phyloP scores from a whole-genome alignment of 1,140 invertebrate species.

The Drosophila serrata region DNA sequence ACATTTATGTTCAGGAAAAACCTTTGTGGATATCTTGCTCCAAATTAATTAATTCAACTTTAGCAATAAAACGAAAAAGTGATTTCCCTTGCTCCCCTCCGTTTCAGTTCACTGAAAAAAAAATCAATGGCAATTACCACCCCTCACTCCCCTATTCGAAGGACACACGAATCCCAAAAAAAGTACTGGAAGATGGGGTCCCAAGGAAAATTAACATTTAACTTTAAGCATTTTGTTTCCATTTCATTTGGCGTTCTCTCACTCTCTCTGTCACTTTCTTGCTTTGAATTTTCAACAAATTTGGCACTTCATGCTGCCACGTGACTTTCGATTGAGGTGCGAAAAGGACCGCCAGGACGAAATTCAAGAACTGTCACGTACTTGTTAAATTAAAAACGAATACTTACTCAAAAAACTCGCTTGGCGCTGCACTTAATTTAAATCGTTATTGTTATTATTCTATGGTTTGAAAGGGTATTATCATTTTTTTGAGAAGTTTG shows the following conservation, averaged over 20 bases:
- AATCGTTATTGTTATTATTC: slow-evolving; percentile 81
- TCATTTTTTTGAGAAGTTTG: background rate
- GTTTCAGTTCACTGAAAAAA: slow-evolving; percentile 21
- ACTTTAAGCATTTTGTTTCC: slow-evolving; percentile 50
- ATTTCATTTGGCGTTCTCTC: slow-evolving; percentile 28
- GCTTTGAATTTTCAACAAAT: slow-evolving; percentile 39
- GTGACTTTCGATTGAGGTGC: slow-evolving; percentile 28
- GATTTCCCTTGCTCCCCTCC: background rate
- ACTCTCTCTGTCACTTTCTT: background rate
- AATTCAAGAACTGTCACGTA: slow-evolving; percentile 70
- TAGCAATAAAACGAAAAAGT: slow-evolving; percentile 14
- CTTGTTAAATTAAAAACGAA: slow-evolving; percentile 81
- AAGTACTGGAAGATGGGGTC: background rate
- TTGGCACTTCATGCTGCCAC: slow-evolving; percentile 41
- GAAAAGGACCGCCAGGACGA: slow-evolving; percentile 6
- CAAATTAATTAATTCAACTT: slow-evolving; percentile 24
- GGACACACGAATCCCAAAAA: slow-evolving; percentile 3
- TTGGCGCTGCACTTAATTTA: slow-evolving; percentile 75
- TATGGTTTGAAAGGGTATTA: background rate
- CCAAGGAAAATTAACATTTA: slow-evolving; percentile 39
- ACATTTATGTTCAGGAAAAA: background rate
- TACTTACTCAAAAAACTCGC: slow-evolving; percentile 65
- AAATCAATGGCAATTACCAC: slow-evolving; percentile 39
- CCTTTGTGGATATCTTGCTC: background rate
- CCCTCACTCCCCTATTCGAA: background rate